Base-by-base conservation (phyloP, 2,888 invertebrate genomes). In the Agonopterix arenella region DNA sequence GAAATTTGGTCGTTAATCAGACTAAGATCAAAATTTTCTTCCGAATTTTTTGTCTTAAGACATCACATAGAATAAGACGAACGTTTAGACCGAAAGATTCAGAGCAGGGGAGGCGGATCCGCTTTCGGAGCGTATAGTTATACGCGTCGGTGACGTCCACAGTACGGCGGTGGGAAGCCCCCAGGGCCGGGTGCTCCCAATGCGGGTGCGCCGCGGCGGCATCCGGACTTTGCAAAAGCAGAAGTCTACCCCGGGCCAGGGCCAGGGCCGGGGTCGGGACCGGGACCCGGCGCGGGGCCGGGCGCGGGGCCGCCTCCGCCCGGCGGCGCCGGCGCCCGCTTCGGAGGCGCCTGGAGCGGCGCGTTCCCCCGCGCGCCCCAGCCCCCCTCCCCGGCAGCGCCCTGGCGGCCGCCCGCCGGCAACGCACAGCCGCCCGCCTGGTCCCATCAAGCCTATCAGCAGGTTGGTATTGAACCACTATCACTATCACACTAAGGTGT, bases 141-240 rank as follows among this genome's bases (percentile, higher is more conserved):
- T 48, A 47, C 45, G 48, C 38, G 37, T 16, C 36, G 45, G 50
- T 52, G 45, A 45, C 50, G 51, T 62, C 54, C 48, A 59, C 81
- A 82, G 83, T 84, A 84, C 68, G 84, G 80, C 57, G 81, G 79
- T 51, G 80, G 76, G 46, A 84, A 84, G 60, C 66, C 70, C 8
- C 90, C 91, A 89, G 92, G 67, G 41, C 59, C 64, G 16, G 72
- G 68, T 37, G 63, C 58, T 38, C 61, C 64, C 54, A 52, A 64
- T 49, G 70, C 68, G 58, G 92, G 93, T 47, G 93, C 94, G 64
- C 94, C 93, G 44, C 90, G 95, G 62, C 90, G 95, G 68, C 95
- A 95, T 90, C 95, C 95, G 49, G 95, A 95, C 85, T 95, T 95
- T 89, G 92, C 76, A 45, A 95, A 95, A 88, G 66, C 62, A 38